phyloP scores from a whole-genome alignment of 1,140 invertebrate species.

The Tetramorium alpestre region DNA sequence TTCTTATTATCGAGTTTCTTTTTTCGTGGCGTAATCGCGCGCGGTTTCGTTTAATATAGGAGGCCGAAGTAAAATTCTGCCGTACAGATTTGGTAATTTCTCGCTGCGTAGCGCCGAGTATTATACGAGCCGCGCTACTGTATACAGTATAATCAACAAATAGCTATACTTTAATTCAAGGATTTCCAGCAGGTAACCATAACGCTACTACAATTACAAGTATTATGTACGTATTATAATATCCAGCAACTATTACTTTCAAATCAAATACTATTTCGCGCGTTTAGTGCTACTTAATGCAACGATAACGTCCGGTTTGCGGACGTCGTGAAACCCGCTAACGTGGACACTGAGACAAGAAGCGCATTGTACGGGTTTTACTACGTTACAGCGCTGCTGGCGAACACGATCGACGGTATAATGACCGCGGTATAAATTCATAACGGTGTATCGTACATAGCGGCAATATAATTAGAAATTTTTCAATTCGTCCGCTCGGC shows the following conservation, averaged over 20 bases:
- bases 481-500: slow-evolving; percentile 36
- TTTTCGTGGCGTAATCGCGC: neutral
- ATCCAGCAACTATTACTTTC: slow-evolving; percentile 11
- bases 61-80: neutral
- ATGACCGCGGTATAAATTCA: slow-evolving; percentile 58
- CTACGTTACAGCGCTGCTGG: neutral
- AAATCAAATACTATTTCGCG: slow-evolving; percentile 22
- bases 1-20: slow-evolving; percentile 10
- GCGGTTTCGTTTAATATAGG: neutral
- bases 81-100: neutral
- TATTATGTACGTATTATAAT: neutral
- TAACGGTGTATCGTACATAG: slow-evolving; percentile 44
- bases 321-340: slow-evolving; percentile 8
- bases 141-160: neutral
- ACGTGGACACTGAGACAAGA: slow-evolving; percentile 12
- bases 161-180: neutral
- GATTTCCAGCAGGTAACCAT: neutral
- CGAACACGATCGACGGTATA: slow-evolving; percentile 33
- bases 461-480: slow-evolving; percentile 54
- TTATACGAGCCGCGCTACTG: neutral
- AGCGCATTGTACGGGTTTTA: slow-evolving; percentile 23
- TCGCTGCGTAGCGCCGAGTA: neutral
- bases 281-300: slow-evolving; percentile 22
- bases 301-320: slow-evolving; percentile 24
- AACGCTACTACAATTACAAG: neutral